Evolutionary conservation across 1,140 invertebrate genomes (phyloP).

Genomic region (Drosophila lowei): DNA sequence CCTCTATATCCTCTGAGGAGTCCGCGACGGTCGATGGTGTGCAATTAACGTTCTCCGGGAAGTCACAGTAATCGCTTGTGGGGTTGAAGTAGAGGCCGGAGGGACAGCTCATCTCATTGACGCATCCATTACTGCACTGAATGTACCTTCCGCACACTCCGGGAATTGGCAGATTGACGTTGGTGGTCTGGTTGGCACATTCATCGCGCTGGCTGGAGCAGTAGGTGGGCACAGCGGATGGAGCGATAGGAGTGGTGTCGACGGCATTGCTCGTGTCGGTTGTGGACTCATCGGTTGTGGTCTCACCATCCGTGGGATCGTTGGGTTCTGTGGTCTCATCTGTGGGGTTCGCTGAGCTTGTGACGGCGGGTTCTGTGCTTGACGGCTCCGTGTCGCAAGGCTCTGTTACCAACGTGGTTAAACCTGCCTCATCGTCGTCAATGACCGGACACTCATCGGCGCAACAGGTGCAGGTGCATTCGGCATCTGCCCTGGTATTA

Average conservation of each 20-base stretch:
- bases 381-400: conserved; percentile 11
- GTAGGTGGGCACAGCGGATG: conserved; percentile 22
- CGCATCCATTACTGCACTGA: conserved; percentile 54
- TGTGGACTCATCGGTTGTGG: background rate
- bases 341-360: background rate
- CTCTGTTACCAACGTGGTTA: conserved; percentile 16
- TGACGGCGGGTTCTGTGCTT: conserved; percentile 1
- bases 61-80: conserved; percentile 11
- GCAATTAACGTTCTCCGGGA: conserved; percentile 46
- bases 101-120: conserved; percentile 45
- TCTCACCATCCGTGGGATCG: background rate
- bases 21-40: conserved; percentile 2
- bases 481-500: conserved; percentile 4
- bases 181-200: conserved; percentile 21
- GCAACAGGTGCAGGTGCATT: conserved; percentile 57
- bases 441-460: conserved; percentile 43
- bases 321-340: conserved; percentile 2
- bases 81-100: conserved; percentile 48
- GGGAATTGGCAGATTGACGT: conserved; percentile 9
- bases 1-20: conserved; percentile 24
- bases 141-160: conserved; percentile 49
- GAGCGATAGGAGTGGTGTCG: conserved; percentile 13
- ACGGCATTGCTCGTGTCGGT: conserved; percentile 1
- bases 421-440: background rate
- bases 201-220: conserved; percentile 29